Percentiles rank a stretch among this genome's conserved stretches.
Evolutionary conservation across 2,797 vertebrate species (phyloP).

Genomic region (Melanotaenia maccullochi): DNA sequence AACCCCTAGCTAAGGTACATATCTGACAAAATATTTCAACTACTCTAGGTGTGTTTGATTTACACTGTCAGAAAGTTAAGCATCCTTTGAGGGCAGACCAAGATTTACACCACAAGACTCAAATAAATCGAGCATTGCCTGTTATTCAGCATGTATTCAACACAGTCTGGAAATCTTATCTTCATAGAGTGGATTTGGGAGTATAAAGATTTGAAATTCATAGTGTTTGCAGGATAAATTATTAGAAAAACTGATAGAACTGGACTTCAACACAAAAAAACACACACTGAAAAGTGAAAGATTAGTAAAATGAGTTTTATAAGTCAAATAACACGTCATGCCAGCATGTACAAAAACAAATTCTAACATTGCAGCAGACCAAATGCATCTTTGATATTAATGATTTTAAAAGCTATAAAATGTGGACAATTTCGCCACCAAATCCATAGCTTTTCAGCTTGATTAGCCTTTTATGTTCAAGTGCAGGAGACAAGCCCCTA

Average conservation of each 20-base stretch:
- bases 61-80: conserved; percentile 32
- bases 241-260: conserved; percentile 10
- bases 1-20: conserved; percentile 39
- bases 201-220: conserved; percentile 18
- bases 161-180: conserved; percentile 22
- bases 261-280: conserved; percentile 17
- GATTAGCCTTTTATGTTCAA: conserved; percentile 44
- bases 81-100: conserved; percentile 23
- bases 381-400: conserved; percentile 29
- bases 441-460: conserved; percentile 35
- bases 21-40: conserved; percentile 56
- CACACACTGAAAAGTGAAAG: conserved; percentile 10
- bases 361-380: conserved; percentile 45
- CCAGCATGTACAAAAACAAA: conserved; percentile 16
- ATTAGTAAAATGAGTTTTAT: conserved; percentile 19
- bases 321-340: conserved; percentile 44
- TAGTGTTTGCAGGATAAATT: neutral
- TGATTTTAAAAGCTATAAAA: conserved; percentile 42
- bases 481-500: conserved; percentile 33
- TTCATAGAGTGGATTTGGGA: neutral
- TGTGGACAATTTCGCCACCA: conserved; percentile 31
- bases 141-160: conserved; percentile 24
- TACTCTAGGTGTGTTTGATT: conserved; percentile 40
- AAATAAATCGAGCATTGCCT: conserved; percentile 22
- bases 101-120: conserved; percentile 30